Percentiles rank a stretch among this genome's conserved stretches.
Evolutionary conservation across 1,140 invertebrate species (phyloP).

Genomic region (Eumaeus atala): DNA sequence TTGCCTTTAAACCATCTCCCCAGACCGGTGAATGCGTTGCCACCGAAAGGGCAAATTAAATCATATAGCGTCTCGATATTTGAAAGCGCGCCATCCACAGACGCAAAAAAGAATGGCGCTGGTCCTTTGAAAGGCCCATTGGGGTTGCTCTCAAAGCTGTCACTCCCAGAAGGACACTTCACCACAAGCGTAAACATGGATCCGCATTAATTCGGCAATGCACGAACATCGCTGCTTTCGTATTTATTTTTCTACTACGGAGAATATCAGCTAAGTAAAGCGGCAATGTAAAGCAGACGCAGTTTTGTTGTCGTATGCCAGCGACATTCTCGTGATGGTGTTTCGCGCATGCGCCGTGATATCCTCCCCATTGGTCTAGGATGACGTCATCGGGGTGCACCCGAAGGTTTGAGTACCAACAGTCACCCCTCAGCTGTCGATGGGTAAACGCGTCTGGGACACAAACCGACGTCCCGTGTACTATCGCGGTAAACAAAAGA

Average conservation of each 20-base stretch:
- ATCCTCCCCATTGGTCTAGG: constrained; percentile 64
- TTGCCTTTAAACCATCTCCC: constrained; percentile 34
- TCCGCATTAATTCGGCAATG: constrained; percentile 27
- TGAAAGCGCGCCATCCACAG: constrained; percentile 51
- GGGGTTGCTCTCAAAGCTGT: constrained; percentile 63
- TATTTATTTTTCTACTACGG: constrained; percentile 17
- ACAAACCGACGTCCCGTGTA: constrained; percentile 51
- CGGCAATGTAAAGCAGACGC: constrained; percentile 37
- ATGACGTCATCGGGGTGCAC: constrained; percentile 70
- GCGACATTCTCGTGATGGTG: constrained; percentile 55
- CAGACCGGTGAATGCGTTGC: constrained; percentile 32
- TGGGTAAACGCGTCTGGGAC: constrained; percentile 42
- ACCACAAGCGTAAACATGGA: constrained; percentile 44
- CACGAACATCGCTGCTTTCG: constrained; percentile 32
- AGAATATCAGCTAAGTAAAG: constrained; percentile 32
- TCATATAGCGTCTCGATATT: constrained; percentile 67
- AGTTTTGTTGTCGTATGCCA: constrained; percentile 28
- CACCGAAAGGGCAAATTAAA: constrained; percentile 63
- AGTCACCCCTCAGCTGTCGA: constrained; percentile 58
- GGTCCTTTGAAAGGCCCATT: constrained; percentile 66
- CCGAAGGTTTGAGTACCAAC: constrained; percentile 62
- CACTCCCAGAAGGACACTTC: constrained; percentile 57
- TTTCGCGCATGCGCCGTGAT: constrained; percentile 53
- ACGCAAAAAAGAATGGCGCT: constrained; percentile 61
- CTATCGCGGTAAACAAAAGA: constrained; percentile 38